phyloP scores from a whole-genome alignment of 2,113 vertebrate genomes.

The Indicator indicator region DNA sequence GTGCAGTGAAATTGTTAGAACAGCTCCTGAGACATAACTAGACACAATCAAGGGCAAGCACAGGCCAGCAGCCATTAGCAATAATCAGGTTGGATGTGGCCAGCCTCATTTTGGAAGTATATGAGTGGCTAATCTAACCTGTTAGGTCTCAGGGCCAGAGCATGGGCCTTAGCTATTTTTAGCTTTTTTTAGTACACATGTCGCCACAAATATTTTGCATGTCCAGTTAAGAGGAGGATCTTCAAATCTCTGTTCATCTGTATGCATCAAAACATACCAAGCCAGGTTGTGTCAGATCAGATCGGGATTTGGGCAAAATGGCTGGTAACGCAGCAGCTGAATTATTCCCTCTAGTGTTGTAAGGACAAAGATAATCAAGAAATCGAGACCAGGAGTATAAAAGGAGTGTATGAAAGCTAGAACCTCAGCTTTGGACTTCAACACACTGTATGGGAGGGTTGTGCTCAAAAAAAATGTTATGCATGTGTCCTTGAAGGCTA shows the following conservation, averaged over 20 bases:
- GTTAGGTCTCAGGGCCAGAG: background rate
- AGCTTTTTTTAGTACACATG: background rate
- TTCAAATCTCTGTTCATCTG: background rate
- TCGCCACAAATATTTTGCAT: fast-evolving
- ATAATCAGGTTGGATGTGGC: background rate
- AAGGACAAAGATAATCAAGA: background rate
- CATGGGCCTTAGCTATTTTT: background rate
- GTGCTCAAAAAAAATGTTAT: background rate
- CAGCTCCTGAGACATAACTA: background rate
- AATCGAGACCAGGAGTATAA: background rate
- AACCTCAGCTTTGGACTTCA: background rate
- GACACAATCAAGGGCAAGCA: background rate
- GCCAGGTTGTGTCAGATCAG: background rate
- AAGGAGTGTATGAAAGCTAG: background rate
- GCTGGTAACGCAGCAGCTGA: background rate
- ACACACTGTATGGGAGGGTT: background rate
- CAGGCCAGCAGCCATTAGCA: background rate
- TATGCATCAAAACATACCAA: background rate
- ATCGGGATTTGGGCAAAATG: background rate
- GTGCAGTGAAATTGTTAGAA: background rate
- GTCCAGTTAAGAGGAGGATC: background rate
- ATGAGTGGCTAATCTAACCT: background rate
- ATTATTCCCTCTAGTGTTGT: background rate
- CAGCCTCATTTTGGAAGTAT: background rate
- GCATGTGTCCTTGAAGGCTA: background rate